Conservation (phyloP, 2,113 vertebrate genomes). For the Promerops cafer region DNA sequence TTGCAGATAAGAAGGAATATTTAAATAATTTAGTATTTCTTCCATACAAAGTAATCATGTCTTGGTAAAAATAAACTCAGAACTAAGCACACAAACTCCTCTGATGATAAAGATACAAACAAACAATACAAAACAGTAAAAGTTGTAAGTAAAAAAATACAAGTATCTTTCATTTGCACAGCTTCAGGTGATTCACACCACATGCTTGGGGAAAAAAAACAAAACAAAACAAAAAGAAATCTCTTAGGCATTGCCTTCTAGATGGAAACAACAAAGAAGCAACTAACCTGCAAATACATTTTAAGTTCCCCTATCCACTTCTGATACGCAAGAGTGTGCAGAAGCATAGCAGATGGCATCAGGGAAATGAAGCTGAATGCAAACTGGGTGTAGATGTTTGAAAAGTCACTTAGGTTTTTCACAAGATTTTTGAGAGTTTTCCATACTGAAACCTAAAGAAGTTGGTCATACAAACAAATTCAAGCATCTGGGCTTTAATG, state of each 20-base stretch:
- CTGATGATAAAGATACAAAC: neutral
- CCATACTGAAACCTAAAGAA: neutral
- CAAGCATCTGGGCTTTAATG: neutral
- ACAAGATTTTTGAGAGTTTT: neutral
- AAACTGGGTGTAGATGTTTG: neutral
- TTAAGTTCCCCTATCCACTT: neutral
- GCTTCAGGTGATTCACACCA: neutral
- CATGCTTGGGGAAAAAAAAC: accelerated
- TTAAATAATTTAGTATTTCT: neutral
- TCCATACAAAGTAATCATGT: neutral
- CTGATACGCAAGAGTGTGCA: neutral
- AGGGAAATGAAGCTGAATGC: neutral
- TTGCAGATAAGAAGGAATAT: neutral
- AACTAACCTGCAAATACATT: neutral
- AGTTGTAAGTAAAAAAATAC: neutral
- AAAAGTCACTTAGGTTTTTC: neutral
- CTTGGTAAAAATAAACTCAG: neutral
- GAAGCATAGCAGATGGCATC: neutral
- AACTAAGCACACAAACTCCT: neutral
- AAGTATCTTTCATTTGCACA: neutral
- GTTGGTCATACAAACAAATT: neutral
- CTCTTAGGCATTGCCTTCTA: neutral
- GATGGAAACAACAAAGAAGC: neutral
- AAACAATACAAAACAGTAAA: neutral
- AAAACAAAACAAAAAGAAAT: neutral